A percentile compares a stretch with the other conserved stretches of the same genome.
These are phyloP conservation scores for Erebia epiphron DNA, from an alignment of 2,888 invertebrate genomes.

Conservation along the genomic window DNA sequence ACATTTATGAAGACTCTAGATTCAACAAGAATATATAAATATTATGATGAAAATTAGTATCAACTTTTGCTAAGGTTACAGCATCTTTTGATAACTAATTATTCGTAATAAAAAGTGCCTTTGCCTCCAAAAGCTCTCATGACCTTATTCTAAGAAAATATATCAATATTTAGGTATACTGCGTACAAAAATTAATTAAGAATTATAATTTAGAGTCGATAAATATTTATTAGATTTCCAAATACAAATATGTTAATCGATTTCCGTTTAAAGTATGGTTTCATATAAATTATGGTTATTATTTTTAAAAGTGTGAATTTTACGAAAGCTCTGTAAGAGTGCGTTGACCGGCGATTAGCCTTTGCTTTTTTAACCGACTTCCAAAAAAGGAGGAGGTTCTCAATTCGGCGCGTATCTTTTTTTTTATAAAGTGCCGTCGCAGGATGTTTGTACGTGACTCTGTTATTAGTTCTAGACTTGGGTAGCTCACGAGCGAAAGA, in stretches of 20 bases:
- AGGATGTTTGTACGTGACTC: slow-evolving; percentile 76
- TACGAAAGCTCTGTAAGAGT: slow-evolving; percentile 59
- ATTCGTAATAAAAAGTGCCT: not conserved
- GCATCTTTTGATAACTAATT: too few relatives aligned
- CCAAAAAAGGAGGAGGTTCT: too few relatives aligned
- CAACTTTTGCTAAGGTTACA: too few relatives aligned
- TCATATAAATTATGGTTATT: slow-evolving; percentile 19
- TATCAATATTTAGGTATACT: not conserved
- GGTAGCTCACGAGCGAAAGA: slow-evolving; percentile 15
- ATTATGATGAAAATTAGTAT: too few relatives aligned
- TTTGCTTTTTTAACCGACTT: too few relatives aligned
- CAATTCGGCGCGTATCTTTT: too few relatives aligned
- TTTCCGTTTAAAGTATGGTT: slow-evolving; percentile 14
- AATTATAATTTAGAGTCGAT: not conserved
- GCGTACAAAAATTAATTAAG: not conserved
- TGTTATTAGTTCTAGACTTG: slow-evolving; percentile 42
- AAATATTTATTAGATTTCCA: slow-evolving; percentile 1
- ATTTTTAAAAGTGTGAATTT: slow-evolving; percentile 29
- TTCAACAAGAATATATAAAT: too few relatives aligned
- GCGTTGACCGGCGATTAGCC: slow-evolving; percentile 76
- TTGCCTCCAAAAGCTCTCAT: too few relatives aligned
- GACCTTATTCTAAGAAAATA: not conserved
- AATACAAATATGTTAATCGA: not conserved
- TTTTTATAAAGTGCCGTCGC: slow-evolving; percentile 61
- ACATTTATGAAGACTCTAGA: too few relatives aligned